Base-by-base conservation (phyloP, 2,797 vertebrate genomes). In the Martes flavigula region DNA sequence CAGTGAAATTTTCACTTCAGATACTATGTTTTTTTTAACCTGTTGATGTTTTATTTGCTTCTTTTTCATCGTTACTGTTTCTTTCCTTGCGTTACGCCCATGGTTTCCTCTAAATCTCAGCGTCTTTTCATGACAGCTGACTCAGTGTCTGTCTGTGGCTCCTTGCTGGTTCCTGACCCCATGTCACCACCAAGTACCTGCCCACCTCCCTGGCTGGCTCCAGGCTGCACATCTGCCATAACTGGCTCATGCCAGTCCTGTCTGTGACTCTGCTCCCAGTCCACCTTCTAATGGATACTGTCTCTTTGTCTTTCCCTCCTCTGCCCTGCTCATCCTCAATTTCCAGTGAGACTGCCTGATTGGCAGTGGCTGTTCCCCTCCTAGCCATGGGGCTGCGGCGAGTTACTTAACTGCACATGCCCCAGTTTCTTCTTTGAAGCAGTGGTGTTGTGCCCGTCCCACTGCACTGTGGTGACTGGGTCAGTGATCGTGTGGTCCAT, bases 401-500 rank as follows among this genome's bases (percentile, higher is more conserved):
- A 3, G 38, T 15, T 23, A 11, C 70, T 4, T 23, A 48, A 48
- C 6, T 7, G 30, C 38, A 3, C 5, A 1, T 2, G 56, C 32
- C 32, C 25, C 70, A 58, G 32, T 62, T 60, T 21, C 43, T 90
- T n/a, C 62, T 66, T 14, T 18, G 12, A 32, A 70, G 25, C 11
- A 1, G 75, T 21, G 13, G 1, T 25, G 35, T 40, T 1, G 2
- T 58, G 68, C 27, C 15, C 7, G 7, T 32, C 68, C 38, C 30
- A 4, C 38, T 1, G 64, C 40, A 21, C 18, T 7, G 54, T 23
- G 38, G 12, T 2, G 62, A 23, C 75, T 11, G 25, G 46, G 25
- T 6, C 25, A 32, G 38, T n/a, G 38, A 25, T 11, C 0, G 0
- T 4, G 15, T 48, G 60, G 4, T 32, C 48, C 8, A 5, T 4